Base-by-base conservation (phyloP, 2,797 vertebrate species). In the Paedocypris micromegethes region DNA sequence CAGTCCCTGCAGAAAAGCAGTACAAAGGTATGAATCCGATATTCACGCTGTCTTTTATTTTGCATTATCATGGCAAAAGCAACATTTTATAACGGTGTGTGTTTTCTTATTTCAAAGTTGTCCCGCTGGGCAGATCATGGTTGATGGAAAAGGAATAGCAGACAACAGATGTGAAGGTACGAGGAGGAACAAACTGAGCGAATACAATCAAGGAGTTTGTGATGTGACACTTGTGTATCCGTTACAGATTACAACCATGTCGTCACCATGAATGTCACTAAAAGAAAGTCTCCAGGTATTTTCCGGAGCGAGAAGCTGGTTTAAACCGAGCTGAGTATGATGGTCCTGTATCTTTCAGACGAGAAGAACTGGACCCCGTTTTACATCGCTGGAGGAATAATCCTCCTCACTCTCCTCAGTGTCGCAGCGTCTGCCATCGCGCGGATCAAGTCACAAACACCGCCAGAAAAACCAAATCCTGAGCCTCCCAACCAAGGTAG, bases 1-100 rank as follows among this genome's bases (percentile, higher is more conserved):
- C 45, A 72, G 81, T 59, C 72, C 6, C 50, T 91, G 90, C 68
- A 85, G 78, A 80, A 77, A 83, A n/a, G 83, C 81, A 86, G 84
- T 44, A 3, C 75, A 48, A 45, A 82, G 69, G 90, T 91, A 72
- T n/a, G 71, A 75, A 45, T 5, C 52, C 3, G 43, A 0, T 4
- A 23, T 9, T 5, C 53, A 39, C 5, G 39, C 9, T 54, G 3
- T 37, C 3, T 70, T 47, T 46, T 52, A 23, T 23, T 23, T 23
- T 23, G 23, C 23, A 23, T 23, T 23, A 23, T 23, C 23, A 23
- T 23, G 23, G 23, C 23, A 23, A 23, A 23, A 23, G 23, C 23
- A 23, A 23, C 23, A 1, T 23, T 23, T 23, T 23, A 23, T 23
- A 23, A 23, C 23, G 23, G 23, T 23, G 23, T 23, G 23, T 23